Conservation (phyloP, 2,113 vertebrate species). For the Lathamus discolor region DNA sequence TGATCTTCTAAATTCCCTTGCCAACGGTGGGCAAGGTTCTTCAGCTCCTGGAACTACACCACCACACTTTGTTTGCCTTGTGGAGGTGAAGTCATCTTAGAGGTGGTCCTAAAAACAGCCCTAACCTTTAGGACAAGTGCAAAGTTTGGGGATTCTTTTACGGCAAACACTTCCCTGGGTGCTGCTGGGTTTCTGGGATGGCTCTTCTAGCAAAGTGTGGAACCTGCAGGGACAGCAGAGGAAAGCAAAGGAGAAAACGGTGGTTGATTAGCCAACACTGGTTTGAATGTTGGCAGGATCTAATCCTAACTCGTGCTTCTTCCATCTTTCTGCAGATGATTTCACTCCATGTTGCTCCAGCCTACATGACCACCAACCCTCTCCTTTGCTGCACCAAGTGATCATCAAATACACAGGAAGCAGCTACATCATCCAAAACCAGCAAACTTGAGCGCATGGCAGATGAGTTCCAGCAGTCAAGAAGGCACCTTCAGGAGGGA, state of each 20-base stretch:
- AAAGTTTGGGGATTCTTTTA: not conserved
- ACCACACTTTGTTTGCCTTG: not conserved
- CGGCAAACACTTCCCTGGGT: not conserved
- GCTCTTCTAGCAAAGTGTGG: not conserved
- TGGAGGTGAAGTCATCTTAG: not conserved
- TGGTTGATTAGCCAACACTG: fast-evolving
- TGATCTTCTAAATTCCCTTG: not conserved
- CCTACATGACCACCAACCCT: not conserved
- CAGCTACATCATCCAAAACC: not conserved
- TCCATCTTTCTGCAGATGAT: not conserved
- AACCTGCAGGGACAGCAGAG: not conserved
- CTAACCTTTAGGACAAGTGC: not conserved
- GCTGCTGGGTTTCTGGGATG: not conserved
- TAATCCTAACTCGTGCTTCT: not conserved
- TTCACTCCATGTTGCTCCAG: not conserved
- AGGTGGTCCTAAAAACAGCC: not conserved
- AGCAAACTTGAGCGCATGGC: not conserved
- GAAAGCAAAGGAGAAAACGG: not conserved
- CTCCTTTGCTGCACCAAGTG: not conserved
- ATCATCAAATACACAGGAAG: not conserved
- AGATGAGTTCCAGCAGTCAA: not conserved
- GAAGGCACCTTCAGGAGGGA: not conserved
- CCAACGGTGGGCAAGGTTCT: not conserved
- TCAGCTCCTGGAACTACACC: not conserved
- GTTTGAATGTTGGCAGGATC: not conserved